Evolutionary conservation across 2,888 invertebrate genomes (phyloP).

Genomic region (Hirtodrosophila trivittata): DNA sequence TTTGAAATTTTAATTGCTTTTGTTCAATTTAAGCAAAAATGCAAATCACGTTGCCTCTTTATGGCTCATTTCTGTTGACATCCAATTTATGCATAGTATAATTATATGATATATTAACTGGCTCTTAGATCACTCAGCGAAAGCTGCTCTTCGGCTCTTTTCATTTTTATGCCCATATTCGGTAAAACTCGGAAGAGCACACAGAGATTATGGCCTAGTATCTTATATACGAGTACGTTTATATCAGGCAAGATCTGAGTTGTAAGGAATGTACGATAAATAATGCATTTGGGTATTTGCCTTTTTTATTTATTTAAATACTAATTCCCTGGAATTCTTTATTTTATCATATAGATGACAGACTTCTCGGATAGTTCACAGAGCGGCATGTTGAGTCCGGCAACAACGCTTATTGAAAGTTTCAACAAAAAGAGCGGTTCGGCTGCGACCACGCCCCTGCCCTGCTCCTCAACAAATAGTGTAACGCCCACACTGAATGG

Average conservation of each 20-base stretch:
- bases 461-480: slow-evolving; percentile 61
- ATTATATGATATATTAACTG: too few species aligned
- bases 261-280: too few species aligned
- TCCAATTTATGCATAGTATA: too few species aligned
- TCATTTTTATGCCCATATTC: too few species aligned
- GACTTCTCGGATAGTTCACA: slow-evolving; percentile 84
- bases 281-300: too few species aligned
- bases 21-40: slow-evolving; percentile 18
- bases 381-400: slow-evolving; percentile 83
- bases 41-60: slow-evolving; percentile 23
- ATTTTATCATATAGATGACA: slow-evolving; percentile 79
- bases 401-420: slow-evolving; percentile 89
- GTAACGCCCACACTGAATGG: slow-evolving; percentile 42
- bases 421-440: slow-evolving; percentile 87
- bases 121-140: too few species aligned
- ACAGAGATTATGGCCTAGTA: too few species aligned
- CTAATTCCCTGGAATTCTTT: neutral
- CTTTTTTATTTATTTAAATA: too few species aligned
- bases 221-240: too few species aligned
- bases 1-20: slow-evolving; percentile 7
- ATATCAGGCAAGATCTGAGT: too few species aligned
- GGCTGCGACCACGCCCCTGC: slow-evolving; percentile 39
- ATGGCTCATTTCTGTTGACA: neutral
- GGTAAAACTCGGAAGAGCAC: too few species aligned
- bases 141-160: too few species aligned